A percentile compares a stretch with the other conserved stretches of the same genome.
Conservation (phyloP, 2,797 vertebrate genomes). For the Anabacerthia variegaticeps region DNA sequence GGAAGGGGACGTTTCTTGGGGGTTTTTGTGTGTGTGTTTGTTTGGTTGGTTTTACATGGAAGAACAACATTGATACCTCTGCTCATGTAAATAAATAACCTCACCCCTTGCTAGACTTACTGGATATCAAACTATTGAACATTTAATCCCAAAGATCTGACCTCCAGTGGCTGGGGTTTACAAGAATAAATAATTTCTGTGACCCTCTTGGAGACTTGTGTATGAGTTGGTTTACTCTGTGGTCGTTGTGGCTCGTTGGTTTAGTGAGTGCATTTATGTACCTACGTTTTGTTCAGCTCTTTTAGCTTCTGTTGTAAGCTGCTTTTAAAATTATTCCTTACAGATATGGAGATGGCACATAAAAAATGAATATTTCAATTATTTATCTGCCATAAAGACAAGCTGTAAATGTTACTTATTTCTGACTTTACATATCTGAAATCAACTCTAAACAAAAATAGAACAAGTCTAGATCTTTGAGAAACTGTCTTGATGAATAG, state of each 20-base stretch:
- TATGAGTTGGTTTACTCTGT: neutral
- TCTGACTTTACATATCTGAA: slow-evolving; percentile 32
- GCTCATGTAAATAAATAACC: neutral
- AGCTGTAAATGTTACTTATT: slow-evolving; percentile 42
- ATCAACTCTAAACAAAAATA: slow-evolving; percentile 31
- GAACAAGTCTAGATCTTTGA: slow-evolving; percentile 6
- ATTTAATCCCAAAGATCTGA: neutral
- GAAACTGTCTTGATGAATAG: slow-evolving; percentile 52
- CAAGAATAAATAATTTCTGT: neutral
- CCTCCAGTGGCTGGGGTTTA: neutral
- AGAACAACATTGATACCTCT: neutral
- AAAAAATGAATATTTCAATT: slow-evolving; percentile 14
- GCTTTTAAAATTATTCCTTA: neutral
- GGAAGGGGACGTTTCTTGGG: rapidly evolving
- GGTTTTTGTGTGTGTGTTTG: neutral
- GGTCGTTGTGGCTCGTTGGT: neutral
- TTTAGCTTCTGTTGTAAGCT: neutral
- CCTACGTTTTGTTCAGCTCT: neutral
- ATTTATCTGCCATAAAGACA: slow-evolving; percentile 11
- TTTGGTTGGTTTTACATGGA: neutral
- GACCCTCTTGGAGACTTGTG: neutral
- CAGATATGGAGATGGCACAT: neutral
- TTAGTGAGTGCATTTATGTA: neutral
- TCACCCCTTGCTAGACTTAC: neutral
- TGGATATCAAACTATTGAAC: neutral